phyloP scores from a whole-genome alignment of 1,140 invertebrate species.

The Octopus bimaculoides region DNA sequence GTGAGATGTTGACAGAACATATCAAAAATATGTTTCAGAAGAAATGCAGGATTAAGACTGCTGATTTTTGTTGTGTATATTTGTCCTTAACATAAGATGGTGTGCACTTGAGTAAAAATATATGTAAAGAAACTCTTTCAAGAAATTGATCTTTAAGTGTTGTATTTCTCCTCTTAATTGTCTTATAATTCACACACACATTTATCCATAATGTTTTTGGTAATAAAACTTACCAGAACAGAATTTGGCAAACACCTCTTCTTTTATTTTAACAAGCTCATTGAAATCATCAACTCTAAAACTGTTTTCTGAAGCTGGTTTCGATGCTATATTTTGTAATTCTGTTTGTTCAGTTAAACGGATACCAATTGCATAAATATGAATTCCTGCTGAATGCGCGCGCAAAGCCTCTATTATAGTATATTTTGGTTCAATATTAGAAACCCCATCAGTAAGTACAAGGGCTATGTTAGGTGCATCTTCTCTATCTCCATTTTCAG shows the following conservation, averaged over 20 bases:
- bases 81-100: no score
- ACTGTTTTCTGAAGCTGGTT: conserved; percentile 28
- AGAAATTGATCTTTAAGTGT: no score
- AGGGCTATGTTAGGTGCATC: conserved; percentile 37
- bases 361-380: conserved; percentile 33
- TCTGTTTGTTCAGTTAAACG: conserved; percentile 30
- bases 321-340: conserved; percentile 25
- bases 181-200: no score
- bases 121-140: no score
- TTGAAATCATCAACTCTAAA: conserved; percentile 40
- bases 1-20: no score
- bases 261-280: conserved; percentile 30
- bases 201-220: background rate
- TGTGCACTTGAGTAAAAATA: no score
- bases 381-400: conserved; percentile 23
- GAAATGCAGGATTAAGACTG: no score
- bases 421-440: conserved; percentile 29
- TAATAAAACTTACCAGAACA: conserved; percentile 29
- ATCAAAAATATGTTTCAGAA: no score
- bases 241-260: conserved; percentile 29
- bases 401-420: conserved; percentile 28
- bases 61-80: no score
- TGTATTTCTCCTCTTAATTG: no score
- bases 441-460: conserved; percentile 45
- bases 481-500: conserved; percentile 39